A percentile compares a stretch with the other conserved stretches of the same genome.
These are phyloP conservation scores for Thymelicus acteon DNA, from an alignment of 2,888 invertebrate species.

Conservation along the genomic window DNA sequence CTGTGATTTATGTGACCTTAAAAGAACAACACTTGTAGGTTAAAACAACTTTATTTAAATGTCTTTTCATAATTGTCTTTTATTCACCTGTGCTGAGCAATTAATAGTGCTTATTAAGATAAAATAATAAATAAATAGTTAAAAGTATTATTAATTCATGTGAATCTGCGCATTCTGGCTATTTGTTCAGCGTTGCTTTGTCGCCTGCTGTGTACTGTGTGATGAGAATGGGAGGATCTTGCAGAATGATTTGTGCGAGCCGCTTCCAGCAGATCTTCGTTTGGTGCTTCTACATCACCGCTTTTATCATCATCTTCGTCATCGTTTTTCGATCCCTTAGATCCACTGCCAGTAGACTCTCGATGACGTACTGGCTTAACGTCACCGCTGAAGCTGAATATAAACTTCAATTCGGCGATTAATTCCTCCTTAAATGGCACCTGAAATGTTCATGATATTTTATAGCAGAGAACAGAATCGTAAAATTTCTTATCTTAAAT, in stretches of 20 bases:
- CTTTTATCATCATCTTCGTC: slow-evolving; percentile 54
- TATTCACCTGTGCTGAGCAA: neutral
- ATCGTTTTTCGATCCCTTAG: slow-evolving; percentile 57
- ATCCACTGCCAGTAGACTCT: slow-evolving; percentile 65
- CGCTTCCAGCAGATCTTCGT: slow-evolving; percentile 52
- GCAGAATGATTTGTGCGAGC: slow-evolving; percentile 68
- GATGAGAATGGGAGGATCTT: slow-evolving; percentile 68
- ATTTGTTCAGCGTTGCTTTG: slow-evolving; percentile 76
- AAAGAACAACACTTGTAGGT: neutral
- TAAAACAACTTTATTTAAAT: slow-evolving; percentile 15
- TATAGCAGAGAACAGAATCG: slow-evolving; percentile 9
- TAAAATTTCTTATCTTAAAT: slow-evolving; percentile 15
- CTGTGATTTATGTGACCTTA: neutral
- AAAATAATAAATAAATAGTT: no score
- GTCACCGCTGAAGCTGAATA: slow-evolving; percentile 88
- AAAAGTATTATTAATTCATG: neutral
- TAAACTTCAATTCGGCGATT: slow-evolving; percentile 89
- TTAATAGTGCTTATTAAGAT: neutral
- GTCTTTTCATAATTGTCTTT: slow-evolving; percentile 28
- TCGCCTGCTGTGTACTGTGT: slow-evolving; percentile 69
- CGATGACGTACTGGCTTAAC: slow-evolving; percentile 87
- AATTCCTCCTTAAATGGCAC: slow-evolving; percentile 87
- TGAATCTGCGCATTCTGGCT: slow-evolving; percentile 65
- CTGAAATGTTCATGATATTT: slow-evolving; percentile 61
- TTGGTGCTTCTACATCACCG: slow-evolving; percentile 55